Evolutionary conservation across 2,888 invertebrate species (phyloP).

Genomic region (Anagyrus pseudococci): DNA sequence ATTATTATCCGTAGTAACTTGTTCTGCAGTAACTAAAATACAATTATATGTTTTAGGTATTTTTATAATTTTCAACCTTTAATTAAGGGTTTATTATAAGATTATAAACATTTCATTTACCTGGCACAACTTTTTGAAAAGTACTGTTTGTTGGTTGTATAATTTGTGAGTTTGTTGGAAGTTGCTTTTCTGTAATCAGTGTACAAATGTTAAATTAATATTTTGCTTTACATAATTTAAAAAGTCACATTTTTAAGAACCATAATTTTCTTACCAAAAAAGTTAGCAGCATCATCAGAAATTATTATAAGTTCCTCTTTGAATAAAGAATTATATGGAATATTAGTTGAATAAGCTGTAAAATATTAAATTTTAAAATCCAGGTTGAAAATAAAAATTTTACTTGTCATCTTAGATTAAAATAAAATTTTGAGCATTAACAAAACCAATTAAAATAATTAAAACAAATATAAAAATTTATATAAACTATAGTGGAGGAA

Average conservation of each 20-base stretch:
- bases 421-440: background rate
- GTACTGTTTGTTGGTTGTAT: constrained; percentile 18
- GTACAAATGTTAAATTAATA: constrained; percentile 1
- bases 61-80: background rate
- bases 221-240: background rate
- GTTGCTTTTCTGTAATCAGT: constrained; percentile 31
- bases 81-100: background rate
- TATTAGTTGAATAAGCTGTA: constrained; percentile 35
- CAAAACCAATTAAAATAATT: background rate
- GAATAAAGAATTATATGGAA: constrained; percentile 31
- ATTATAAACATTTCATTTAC: constrained; percentile 13
- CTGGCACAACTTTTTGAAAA: constrained; percentile 24
- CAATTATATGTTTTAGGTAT: background rate
- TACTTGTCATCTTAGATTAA: background rate
- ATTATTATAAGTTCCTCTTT: constrained; percentile 38
- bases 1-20: constrained; percentile 28
- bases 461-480: background rate
- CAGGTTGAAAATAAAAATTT: constrained; percentile 11
- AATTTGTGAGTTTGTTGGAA: constrained; percentile 29
- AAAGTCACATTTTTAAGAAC: constrained; percentile 1
- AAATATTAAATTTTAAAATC: constrained; percentile 26
- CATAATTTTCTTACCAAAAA: constrained; percentile 29
- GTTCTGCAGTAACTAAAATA: constrained; percentile 20
- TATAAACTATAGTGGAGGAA: background rate
- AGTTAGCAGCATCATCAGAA: constrained; percentile 34